Conservation (phyloP, 1,140 invertebrate genomes). For the Pygmarrhopalites habei region DNA sequence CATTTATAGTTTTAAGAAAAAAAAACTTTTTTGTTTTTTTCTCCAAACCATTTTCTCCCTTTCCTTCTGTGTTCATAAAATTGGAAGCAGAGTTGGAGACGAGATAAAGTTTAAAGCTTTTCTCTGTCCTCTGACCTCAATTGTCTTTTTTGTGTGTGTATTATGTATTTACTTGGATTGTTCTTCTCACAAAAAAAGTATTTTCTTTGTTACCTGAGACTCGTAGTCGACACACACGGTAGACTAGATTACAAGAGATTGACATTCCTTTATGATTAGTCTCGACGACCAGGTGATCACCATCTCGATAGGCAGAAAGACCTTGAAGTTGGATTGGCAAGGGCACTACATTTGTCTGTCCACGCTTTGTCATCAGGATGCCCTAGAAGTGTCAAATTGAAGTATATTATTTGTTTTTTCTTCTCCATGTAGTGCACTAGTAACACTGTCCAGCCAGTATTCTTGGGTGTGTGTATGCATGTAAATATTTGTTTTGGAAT, state of each 20-base stretch:
- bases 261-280: constrained; percentile 20
- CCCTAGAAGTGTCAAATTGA: too few species aligned
- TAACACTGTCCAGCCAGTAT: too few species aligned
- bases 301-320: constrained; percentile 26
- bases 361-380: not conserved
- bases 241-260: constrained; percentile 26
- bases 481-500: too few species aligned
- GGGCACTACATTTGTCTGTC: not conserved
- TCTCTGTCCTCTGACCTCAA: too few species aligned
- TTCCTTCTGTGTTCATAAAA: too few species aligned
- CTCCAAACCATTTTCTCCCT: not conserved
- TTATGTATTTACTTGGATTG: not conserved
- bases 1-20: not conserved
- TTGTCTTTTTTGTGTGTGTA: too few species aligned
- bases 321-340: constrained; percentile 29
- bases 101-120: too few species aligned
- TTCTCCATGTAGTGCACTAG: too few species aligned
- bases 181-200: too few species aligned
- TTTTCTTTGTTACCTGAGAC: constrained; percentile 30
- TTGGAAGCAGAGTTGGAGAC: too few species aligned
- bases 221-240: constrained; percentile 28
- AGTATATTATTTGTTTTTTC: too few species aligned
- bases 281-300: constrained; percentile 23
- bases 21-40: not conserved
- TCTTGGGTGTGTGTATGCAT: too few species aligned